A percentile compares a stretch with the other conserved stretches of the same genome.
Conservation (phyloP, 2,113 vertebrate genomes). For the Silurus asotus region DNA sequence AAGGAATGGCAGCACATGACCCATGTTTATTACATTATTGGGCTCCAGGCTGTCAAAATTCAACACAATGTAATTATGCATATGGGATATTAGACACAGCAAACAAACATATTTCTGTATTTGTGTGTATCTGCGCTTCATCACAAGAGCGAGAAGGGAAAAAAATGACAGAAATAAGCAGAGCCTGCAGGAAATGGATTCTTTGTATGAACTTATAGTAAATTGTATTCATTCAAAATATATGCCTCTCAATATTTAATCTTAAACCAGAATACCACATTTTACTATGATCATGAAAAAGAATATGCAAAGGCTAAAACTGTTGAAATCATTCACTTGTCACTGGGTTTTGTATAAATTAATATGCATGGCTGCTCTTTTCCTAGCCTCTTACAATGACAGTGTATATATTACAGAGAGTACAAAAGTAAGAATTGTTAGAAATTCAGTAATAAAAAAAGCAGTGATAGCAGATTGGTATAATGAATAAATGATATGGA, state of each 20-base stretch:
- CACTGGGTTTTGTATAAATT: not conserved
- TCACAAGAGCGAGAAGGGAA: not conserved
- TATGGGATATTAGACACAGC: conserved; percentile 32
- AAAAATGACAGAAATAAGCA: not conserved
- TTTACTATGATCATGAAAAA: not conserved
- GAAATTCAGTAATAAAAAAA: too few species aligned
- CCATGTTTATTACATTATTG: conserved; percentile 46
- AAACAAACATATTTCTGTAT: conserved; percentile 35
- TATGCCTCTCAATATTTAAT: not conserved
- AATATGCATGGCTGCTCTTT: not conserved
- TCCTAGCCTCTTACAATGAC: not conserved
- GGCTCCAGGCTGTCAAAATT: conserved; percentile 47
- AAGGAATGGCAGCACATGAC: conserved; percentile 44
- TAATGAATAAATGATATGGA: not conserved
- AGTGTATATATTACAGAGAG: not conserved
- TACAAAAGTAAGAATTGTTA: not conserved
- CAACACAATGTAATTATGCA: conserved; percentile 46
- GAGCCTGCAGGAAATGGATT: not conserved
- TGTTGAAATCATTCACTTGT: not conserved
- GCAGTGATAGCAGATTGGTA: not conserved
- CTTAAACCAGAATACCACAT: not conserved
- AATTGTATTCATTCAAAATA: not conserved
- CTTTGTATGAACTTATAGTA: not conserved
- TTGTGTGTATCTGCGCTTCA: conserved; percentile 30
- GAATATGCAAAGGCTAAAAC: not conserved